Percentiles rank a stretch among this genome's conserved stretches.
Evolutionary conservation across 1,140 invertebrate species (phyloP).

Genomic region (Antheraea mylitta): DNA sequence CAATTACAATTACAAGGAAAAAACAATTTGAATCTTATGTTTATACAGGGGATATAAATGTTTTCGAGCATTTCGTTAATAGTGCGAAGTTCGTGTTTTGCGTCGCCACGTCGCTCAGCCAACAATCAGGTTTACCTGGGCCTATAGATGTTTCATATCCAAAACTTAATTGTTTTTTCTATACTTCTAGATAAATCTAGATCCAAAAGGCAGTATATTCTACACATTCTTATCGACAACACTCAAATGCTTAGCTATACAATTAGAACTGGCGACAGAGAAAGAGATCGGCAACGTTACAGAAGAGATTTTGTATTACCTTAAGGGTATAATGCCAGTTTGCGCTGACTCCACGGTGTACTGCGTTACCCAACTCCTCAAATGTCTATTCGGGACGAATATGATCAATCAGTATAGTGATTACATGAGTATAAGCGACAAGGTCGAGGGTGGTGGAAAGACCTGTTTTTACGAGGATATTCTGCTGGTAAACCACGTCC

Average conservation of each 20-base stretch:
- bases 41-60: too few relatives aligned
- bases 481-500: conserved; percentile 32
- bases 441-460: conserved; percentile 13
- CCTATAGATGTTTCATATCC: too few relatives aligned
- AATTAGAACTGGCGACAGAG: conserved; percentile 88
- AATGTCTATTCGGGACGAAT: conserved; percentile 91
- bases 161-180: too few relatives aligned
- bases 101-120: too few relatives aligned
- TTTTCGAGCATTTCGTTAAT: too few relatives aligned
- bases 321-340: conserved; percentile 85
- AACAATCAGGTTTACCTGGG: too few relatives aligned
- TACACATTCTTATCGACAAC: conserved; percentile 83
- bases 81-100: too few relatives aligned
- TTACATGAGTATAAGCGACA: conserved; percentile 56
- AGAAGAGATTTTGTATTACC: conserved; percentile 90
- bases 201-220: conserved; percentile 86
- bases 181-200: conserved; percentile 83
- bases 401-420: conserved; percentile 83
- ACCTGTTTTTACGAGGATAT: conserved; percentile 50
- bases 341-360: conserved; percentile 85
- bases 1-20: too few relatives aligned
- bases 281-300: conserved; percentile 86
- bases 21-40: too few relatives aligned
- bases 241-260: conserved; percentile 84
- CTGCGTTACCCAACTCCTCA: conserved; percentile 91